phyloP scores from a whole-genome alignment of 2,888 invertebrate species.

The Enoplolaimus lenunculus region DNA sequence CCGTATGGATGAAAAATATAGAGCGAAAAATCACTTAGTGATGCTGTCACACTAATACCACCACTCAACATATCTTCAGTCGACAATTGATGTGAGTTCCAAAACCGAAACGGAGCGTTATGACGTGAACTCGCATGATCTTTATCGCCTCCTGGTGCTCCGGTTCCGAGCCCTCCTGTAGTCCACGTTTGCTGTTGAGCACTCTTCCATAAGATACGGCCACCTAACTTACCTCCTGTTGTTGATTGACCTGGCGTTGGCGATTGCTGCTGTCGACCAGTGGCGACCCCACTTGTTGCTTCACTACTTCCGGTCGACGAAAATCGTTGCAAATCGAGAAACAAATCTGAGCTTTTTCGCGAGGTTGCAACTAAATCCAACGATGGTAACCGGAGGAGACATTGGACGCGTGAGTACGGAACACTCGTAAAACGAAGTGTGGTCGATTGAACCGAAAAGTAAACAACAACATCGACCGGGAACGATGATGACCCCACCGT shows the following conservation, averaged over 20 bases:
- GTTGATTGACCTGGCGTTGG: not conserved
- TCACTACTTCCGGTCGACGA: not conserved
- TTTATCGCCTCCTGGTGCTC: not conserved
- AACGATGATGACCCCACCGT: conserved; percentile 56
- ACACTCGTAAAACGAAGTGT: conserved; percentile 63
- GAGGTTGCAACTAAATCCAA: conserved; percentile 91
- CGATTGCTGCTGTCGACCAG: not conserved
- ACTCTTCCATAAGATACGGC: not conserved
- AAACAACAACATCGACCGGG: conserved; percentile 94
- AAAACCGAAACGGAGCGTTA: not conserved
- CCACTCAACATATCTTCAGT: conserved; percentile 38
- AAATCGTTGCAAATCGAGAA: not conserved
- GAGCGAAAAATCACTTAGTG: conserved; percentile 87
- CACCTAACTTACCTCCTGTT: not conserved
- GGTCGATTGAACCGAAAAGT: conserved; percentile 93
- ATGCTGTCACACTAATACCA: conserved; percentile 82
- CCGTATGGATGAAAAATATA: conserved; percentile 98
- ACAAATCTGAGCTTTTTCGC: conserved; percentile 24
- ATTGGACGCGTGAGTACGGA: conserved; percentile 79
- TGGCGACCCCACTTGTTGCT: not conserved
- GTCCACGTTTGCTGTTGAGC: not conserved
- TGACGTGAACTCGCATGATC: not conserved
- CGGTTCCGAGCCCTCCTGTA: not conserved
- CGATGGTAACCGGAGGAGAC: conserved; percentile 85
- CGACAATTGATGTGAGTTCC: not conserved